Evolutionary conservation across 2,888 invertebrate species (phyloP), one percentile per base, ranked within the genome.

Genomic region (Eupithecia insigniata): DNA sequence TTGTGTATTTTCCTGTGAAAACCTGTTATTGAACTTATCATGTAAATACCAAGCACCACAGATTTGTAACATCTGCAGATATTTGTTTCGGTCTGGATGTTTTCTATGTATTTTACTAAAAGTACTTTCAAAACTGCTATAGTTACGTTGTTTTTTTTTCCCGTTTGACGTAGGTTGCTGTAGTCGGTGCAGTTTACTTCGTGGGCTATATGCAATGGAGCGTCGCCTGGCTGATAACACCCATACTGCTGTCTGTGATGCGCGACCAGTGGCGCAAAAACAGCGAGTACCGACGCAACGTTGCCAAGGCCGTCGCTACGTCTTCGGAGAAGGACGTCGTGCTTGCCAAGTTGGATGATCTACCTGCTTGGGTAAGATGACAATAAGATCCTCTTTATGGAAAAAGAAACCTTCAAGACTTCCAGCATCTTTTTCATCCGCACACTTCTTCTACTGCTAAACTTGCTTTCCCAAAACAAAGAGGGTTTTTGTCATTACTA

Each of bases 191-290:
- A 12, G 96, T 97, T 62, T 98, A 98, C 91, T 89, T 97, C 69
- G 96, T 97, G 67, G 98, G 98, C 2, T 98, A 97, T 84, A 96
- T 97, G 96, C 96, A 97, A 87, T 97, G 98, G 96, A 98, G 97
- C 81, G 95, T 97, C 61, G 98, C 97, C 65, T 99, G 99, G 99
- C 95, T 99, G 30, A 95, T 98, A 76, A 90, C 91, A 1, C 98
- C 98, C 0, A 95, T 98, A 34, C 95, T 98, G 32, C 92, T 98
- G 69, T 96, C 97, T 6, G 97, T 97, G 70, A 95, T 98, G 79
- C 95, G 97, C 67, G 97, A 97, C 83, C 97, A 98, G 87, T 96
- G 96, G 95, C 96, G 96, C 76, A 96, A 96, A 83, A 96, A 96
- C 73, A 97, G 96, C 79, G 96, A 96, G 81, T 95, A 96, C 79